Base-by-base conservation (phyloP, 2,888 invertebrate species). In the Andrena minutula region DNA sequence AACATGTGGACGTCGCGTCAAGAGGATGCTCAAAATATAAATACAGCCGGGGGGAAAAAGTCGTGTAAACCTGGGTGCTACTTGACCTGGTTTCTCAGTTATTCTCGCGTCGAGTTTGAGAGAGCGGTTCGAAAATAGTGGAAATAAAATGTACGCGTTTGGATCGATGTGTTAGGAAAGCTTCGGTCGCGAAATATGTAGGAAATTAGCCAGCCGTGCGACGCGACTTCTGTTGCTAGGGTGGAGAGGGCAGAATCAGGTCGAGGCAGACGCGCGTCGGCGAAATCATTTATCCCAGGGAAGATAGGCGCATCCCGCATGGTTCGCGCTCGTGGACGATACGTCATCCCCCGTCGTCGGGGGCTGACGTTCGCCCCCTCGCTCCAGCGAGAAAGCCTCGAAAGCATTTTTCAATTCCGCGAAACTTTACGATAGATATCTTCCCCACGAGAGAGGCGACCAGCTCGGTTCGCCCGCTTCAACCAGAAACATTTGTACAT, bases 401-500 rank as follows among this genome's bases (percentile, higher is more conserved):
- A 92, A 89, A 91, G 92, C 91, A 92, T 93, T 93, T 94, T 93
- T 94, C 93, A 93, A 93, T 93, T 93, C 91, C 89, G 89, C 89
- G 88, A 89, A 93, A 92, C 90, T 92, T 92, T 92, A 91, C 89
- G 93, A 93, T 93, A 92, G 86, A 88, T 89, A 93, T 93, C 93
- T 91, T 88, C 90, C 90, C 89, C 81, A 65, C 71, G 80, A 56
- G 68, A 53, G 66, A 71, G 71, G 68, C 61, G 79, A 32, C 30
- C 68, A 58, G 35, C 82, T 77, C 83, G 87, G 84, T 83, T 35
- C 30, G 70, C 70, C 35, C 30, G 70, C 70, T 47, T 41, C 60
- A 41, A 58, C 70, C 88, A 89, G 91, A 91, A 92, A 92, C 92
- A 92, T 92, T 93, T 92, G 93, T 93, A 92, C 93, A 93, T 93